Evolutionary conservation across 2,113 vertebrate genomes (phyloP).

Genomic region (Abramis brama): DNA sequence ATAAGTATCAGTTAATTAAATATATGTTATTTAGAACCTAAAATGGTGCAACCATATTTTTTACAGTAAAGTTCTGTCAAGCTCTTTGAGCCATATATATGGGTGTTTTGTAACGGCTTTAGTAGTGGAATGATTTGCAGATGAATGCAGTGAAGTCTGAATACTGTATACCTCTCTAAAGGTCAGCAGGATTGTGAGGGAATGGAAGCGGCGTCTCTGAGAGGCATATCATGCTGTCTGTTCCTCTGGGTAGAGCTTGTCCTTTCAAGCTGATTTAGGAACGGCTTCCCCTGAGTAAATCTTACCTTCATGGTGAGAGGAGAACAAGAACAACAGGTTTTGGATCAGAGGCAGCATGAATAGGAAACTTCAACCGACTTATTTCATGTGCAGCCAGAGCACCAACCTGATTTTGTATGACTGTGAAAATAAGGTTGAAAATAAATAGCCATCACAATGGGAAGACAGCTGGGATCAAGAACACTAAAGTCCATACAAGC

Average conservation of each 20-base stretch:
- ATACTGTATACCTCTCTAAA: slow-evolving; percentile 37
- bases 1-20: no score
- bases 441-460: slow-evolving; percentile 14
- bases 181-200: slow-evolving; percentile 29
- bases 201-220: slow-evolving; percentile 4
- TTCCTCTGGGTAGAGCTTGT: slow-evolving; percentile 27
- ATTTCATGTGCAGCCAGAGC: not conserved
- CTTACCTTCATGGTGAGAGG: slow-evolving; percentile 20
- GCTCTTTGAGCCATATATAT: not conserved
- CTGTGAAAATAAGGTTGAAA: not conserved
- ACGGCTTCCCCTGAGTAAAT: slow-evolving; percentile 19
- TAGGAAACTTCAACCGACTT: not conserved
- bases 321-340: slow-evolving; percentile 32
- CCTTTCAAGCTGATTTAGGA: slow-evolving; percentile 40
- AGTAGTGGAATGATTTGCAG: slow-evolving; percentile 12
- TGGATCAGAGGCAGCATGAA: not conserved
- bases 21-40: no score
- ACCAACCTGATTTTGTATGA: not conserved
- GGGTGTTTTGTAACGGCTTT: not conserved
- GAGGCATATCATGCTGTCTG: slow-evolving; percentile 27
- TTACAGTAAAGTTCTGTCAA: not conserved
- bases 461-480: not conserved
- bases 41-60: no score
- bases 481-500: not conserved
- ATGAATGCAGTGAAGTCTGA: slow-evolving; percentile 39